Evolutionary conservation across 2,797 vertebrate species (phyloP), one percentile per base, ranked within the genome.

Genomic region (Anguilla pacifica): DNA sequence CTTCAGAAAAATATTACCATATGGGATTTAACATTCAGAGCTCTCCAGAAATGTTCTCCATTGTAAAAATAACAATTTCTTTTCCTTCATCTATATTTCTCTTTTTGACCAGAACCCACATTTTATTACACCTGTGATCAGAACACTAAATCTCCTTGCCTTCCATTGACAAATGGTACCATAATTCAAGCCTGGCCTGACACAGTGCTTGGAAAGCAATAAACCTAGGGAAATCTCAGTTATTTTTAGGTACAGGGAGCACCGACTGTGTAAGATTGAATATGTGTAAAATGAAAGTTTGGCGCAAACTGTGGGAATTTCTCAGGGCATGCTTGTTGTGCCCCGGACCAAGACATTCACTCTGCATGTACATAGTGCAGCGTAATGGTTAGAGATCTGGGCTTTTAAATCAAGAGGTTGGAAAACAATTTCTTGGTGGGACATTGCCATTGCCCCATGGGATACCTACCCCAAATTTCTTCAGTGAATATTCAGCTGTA

Each of bases 131-230:
- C n/a, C 0, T 72, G 22, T 49, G 46, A 86, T 51, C 13, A 43
- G 43, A 74, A 53, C 64, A 74, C 19, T 22, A 53, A 43, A 86
- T 64, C 9, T 87, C 74, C 13, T 70, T 72, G 55, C 83, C 64
- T 81, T 49, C 31, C 13, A 81, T 87, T 91, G 89, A 85, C 82
- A 88, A 90, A 91, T 88, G 87, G 88, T 89, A 86, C 86, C 88
- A 89, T 91, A 85, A 85, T 90, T 86, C 59, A 85, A 39, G 61
- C 7, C 70, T 67, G 85, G 15, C 31, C 31, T 74, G 64, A 86
- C 85, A 86, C 46, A 86, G 67, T 25, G 55, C 61, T 67, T 22
- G 25, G 31, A 85, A 46, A 49, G 84, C 55, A 59, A 67, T 39
- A 85, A 85, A 46, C 35, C 4, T 15, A 39, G 57, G 55, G 31